Conservation (phyloP, 2,113 vertebrate species). For the Rhineura floridana region DNA sequence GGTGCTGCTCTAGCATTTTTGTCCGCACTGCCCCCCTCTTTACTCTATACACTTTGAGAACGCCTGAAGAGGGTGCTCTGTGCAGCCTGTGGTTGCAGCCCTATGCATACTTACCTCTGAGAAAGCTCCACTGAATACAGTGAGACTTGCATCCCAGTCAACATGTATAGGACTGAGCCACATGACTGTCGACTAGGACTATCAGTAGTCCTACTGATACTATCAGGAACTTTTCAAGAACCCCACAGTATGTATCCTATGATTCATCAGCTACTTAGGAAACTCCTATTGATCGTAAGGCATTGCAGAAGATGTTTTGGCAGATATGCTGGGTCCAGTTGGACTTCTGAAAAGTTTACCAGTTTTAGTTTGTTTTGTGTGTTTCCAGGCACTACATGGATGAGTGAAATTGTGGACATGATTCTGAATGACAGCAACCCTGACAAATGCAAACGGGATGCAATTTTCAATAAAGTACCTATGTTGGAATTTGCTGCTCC, state of each 20-base stretch:
- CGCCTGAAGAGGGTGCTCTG: too few species aligned
- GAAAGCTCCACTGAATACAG: too few species aligned
- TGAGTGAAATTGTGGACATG: conserved; percentile 76
- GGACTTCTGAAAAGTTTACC: neutral
- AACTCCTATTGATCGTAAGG: neutral
- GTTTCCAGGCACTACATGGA: conserved; percentile 76
- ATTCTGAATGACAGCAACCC: conserved; percentile 62
- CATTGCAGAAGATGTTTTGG: neutral
- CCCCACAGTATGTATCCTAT: too few species aligned
- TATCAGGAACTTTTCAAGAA: neutral
- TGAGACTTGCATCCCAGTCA: neutral
- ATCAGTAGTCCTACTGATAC: neutral
- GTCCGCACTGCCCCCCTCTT: too few species aligned
- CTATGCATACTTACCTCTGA: too few species aligned
- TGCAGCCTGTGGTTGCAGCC: too few species aligned
- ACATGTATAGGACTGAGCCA: neutral
- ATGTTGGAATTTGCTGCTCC: conserved; percentile 68
- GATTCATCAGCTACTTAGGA: neutral
- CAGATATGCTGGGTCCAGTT: neutral
- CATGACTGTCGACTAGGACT: neutral
- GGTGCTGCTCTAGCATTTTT: too few species aligned
- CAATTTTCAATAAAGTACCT: conserved; percentile 66
- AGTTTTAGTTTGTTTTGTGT: neutral
- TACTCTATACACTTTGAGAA: too few species aligned
- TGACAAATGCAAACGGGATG: conserved; percentile 62